Evolutionary conservation across 2,888 invertebrate species (phyloP).

Genomic region (Agriopis aurantiaria): DNA sequence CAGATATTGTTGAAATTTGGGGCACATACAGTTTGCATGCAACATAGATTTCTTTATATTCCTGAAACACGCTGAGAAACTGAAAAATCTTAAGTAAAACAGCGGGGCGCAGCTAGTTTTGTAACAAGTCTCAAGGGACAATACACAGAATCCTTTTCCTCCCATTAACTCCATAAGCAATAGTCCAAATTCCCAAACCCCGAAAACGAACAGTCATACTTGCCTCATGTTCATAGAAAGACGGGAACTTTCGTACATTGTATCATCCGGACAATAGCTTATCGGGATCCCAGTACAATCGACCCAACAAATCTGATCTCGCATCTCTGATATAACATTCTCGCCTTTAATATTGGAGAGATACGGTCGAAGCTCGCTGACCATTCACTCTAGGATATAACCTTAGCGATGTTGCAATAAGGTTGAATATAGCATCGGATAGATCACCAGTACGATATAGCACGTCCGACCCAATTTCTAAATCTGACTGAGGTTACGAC

Average conservation of each 20-base stretch:
- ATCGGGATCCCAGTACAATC: slow-evolving; percentile 32
- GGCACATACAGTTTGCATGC: too few species aligned
- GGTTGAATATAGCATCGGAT: slow-evolving; percentile 26
- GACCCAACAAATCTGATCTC: slow-evolving; percentile 22
- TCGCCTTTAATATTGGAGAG: slow-evolving; percentile 9
- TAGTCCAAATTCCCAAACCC: slow-evolving; percentile 18
- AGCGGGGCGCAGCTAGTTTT: neutral
- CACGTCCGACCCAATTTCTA: slow-evolving; percentile 63
- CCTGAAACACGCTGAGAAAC: neutral
- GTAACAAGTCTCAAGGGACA: slow-evolving; percentile 1
- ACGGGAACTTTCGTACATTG: slow-evolving; percentile 34
- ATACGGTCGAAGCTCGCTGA: slow-evolving; percentile 19
- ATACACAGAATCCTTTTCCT: slow-evolving; percentile 8
- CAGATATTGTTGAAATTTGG: too few species aligned
- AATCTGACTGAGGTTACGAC: slow-evolving; percentile 54
- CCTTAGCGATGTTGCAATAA: slow-evolving; percentile 20
- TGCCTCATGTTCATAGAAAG: slow-evolving; percentile 29
- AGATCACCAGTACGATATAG: slow-evolving; percentile 37
- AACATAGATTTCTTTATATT: neutral
- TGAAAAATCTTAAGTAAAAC: neutral
- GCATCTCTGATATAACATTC: slow-evolving; percentile 3
- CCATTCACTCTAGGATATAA: slow-evolving; percentile 12
- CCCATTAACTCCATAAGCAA: slow-evolving; percentile 21
- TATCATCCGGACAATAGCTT: slow-evolving; percentile 40
- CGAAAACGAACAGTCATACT: slow-evolving; percentile 21